Evolutionary conservation across 1,140 invertebrate species (phyloP).

Genomic region (Spodoptera litura): DNA sequence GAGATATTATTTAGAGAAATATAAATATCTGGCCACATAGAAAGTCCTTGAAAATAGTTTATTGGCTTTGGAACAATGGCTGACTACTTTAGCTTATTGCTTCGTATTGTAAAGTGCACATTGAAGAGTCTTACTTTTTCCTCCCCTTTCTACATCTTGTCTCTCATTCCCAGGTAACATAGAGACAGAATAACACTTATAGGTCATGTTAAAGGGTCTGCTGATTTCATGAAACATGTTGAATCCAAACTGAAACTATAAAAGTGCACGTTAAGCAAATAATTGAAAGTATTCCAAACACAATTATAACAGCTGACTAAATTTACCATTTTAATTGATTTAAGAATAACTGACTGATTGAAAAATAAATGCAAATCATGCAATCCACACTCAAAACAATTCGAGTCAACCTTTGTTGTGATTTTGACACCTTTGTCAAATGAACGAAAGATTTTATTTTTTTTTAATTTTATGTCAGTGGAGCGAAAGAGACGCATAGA

Average conservation of each 20-base stretch:
- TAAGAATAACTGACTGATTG: conserved; percentile 10
- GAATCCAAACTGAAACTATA: conserved; percentile 91
- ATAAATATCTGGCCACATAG: too few species aligned
- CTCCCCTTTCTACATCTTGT: conserved; percentile 98
- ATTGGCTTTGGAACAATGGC: background rate
- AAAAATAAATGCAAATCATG: conserved; percentile 55
- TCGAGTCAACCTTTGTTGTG: conserved; percentile 44
- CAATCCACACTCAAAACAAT: conserved; percentile 46
- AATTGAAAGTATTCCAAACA: conserved; percentile 16
- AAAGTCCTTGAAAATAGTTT: too few species aligned
- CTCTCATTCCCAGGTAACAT: conserved; percentile 98
- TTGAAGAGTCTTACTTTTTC: conserved; percentile 93
- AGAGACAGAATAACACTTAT: conserved; percentile 97
- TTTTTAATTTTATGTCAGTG: background rate
- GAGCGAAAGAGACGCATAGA: background rate
- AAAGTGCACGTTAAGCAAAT: conserved; percentile 63
- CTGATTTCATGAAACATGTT: conserved; percentile 94
- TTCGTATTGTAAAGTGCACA: background rate
- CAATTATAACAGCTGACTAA: background rate
- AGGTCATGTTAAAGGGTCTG: conserved; percentile 93
- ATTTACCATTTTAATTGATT: conserved; percentile 50
- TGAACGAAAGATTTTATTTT: background rate
- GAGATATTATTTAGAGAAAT: too few species aligned
- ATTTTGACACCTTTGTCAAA: conserved; percentile 40
- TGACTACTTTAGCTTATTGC: background rate